A percentile compares a stretch with the other conserved stretches of the same genome.
These are phyloP conservation scores for Damaliscus lunatus DNA, from an alignment of 2,113 vertebrate genomes.

Conservation along the genomic window DNA sequence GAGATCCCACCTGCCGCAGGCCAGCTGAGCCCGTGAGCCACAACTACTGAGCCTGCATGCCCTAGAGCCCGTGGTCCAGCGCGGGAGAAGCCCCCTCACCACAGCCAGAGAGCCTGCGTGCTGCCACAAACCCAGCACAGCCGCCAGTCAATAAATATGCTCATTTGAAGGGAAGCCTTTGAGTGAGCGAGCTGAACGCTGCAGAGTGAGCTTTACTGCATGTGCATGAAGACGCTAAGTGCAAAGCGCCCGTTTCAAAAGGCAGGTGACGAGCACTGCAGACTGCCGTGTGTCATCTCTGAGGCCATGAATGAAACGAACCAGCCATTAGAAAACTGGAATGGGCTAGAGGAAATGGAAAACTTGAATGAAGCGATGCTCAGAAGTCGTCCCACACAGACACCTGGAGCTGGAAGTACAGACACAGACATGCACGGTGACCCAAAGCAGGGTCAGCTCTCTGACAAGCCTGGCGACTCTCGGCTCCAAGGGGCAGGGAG, in stretches of 20 bases:
- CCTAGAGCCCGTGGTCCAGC: not conserved
- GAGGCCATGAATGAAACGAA: no score
- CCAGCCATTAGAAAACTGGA: not conserved
- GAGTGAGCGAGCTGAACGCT: accelerated
- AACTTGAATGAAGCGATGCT: accelerated
- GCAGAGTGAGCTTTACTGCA: accelerated
- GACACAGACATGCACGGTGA: accelerated
- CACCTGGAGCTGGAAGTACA: not conserved
- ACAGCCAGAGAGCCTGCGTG: not conserved
- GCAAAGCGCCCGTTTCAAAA: not conserved
- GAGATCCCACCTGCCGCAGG: not conserved
- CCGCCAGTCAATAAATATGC: accelerated
- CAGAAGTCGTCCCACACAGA: accelerated
- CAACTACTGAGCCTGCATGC: accelerated
- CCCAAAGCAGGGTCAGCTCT: not conserved
- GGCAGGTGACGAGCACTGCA: accelerated
- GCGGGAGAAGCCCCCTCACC: not conserved
- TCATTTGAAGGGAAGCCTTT: not conserved
- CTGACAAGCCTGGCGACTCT: accelerated
- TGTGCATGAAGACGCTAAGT: not conserved
- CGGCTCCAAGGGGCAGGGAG: not conserved
- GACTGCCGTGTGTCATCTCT: not conserved
- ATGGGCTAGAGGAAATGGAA: not conserved
- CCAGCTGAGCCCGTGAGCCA: not conserved
- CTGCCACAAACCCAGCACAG: not conserved